Conservation (phyloP, 2,797 vertebrate genomes). For the Coccyzus lansbergi region DNA sequence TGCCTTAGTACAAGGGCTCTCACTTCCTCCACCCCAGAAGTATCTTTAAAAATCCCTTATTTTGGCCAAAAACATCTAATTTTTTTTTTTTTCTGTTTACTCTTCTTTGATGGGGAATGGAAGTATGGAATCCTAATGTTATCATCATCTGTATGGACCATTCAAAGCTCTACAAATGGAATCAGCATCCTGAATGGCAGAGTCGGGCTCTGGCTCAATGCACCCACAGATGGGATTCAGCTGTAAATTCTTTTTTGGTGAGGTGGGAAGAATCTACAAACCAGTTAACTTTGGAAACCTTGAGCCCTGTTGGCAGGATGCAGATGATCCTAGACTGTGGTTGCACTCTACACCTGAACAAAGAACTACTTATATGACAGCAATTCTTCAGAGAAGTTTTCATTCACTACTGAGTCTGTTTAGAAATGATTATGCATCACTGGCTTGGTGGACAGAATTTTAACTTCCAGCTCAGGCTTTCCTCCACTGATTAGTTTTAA, state of each 20-base stretch:
- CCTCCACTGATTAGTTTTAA: conserved; percentile 43
- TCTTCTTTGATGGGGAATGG: background rate
- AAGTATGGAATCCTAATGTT: background rate
- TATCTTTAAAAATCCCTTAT: background rate
- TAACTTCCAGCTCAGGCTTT: conserved; percentile 44
- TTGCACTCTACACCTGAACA: rapidly evolving
- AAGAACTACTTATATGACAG: conserved; percentile 9
- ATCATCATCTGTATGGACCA: rapidly evolving
- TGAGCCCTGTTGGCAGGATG: background rate
- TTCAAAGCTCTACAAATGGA: background rate
- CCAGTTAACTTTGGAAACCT: conserved; percentile 26
- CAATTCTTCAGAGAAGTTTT: conserved; percentile 46
- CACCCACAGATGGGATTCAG: rapidly evolving
- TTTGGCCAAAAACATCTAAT: background rate
- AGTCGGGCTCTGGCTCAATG: rapidly evolving
- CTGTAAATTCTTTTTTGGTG: background rate
- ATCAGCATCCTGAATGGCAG: rapidly evolving
- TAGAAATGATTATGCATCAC: background rate
- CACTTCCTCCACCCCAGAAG: background rate
- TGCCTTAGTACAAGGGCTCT: background rate
- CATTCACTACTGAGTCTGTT: background rate
- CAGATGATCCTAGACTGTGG: background rate
- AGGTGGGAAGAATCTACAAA: background rate
- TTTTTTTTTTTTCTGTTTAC: background rate
- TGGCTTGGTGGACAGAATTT: conserved; percentile 34